Conservation (phyloP, 2,113 vertebrate species). For the Trinectes maculatus region DNA sequence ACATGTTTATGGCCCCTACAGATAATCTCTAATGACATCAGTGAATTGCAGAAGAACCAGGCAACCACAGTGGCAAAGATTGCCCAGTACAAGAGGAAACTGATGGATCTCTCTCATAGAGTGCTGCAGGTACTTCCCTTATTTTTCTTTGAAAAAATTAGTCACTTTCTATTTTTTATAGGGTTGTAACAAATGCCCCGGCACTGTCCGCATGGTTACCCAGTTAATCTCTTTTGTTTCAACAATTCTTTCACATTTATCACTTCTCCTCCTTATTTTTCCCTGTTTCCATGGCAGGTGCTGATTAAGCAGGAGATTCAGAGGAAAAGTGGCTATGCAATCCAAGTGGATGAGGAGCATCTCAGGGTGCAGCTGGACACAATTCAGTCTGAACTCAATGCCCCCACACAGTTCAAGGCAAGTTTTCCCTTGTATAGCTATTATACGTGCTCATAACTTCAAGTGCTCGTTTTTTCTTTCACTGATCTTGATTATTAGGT, state of each 20-base stretch:
- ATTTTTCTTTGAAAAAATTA: background rate
- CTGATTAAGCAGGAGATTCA: slow-evolving; percentile 98
- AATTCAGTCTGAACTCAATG: slow-evolving; percentile 96
- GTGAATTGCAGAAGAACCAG: slow-evolving; percentile 97
- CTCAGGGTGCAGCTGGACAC: slow-evolving; percentile 96
- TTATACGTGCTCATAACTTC: no score
- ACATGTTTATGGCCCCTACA: slow-evolving; percentile 56
- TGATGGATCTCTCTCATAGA: slow-evolving; percentile 96
- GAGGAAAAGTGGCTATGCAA: slow-evolving; percentile 96
- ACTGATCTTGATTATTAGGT: no score
- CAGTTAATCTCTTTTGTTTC: background rate
- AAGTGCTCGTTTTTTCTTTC: no score
- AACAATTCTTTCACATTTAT: background rate
- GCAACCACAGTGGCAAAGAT: slow-evolving; percentile 96
- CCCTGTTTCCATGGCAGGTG: slow-evolving; percentile 80
- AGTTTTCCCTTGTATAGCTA: slow-evolving; percentile 11
- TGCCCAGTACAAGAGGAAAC: slow-evolving; percentile 95
- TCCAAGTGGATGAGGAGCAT: slow-evolving; percentile 97
- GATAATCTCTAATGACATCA: slow-evolving; percentile 97
- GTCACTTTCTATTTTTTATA: background rate
- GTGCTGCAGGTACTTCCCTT: slow-evolving; percentile 88
- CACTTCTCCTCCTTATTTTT: background rate
- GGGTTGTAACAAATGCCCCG: slow-evolving; percentile 9
- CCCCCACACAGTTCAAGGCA: slow-evolving; percentile 97
- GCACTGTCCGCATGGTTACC: background rate